A percentile compares a stretch with the other conserved stretches of the same genome.
phyloP scores from a whole-genome alignment of 1,140 invertebrate genomes.

The Ephestia elutella region DNA sequence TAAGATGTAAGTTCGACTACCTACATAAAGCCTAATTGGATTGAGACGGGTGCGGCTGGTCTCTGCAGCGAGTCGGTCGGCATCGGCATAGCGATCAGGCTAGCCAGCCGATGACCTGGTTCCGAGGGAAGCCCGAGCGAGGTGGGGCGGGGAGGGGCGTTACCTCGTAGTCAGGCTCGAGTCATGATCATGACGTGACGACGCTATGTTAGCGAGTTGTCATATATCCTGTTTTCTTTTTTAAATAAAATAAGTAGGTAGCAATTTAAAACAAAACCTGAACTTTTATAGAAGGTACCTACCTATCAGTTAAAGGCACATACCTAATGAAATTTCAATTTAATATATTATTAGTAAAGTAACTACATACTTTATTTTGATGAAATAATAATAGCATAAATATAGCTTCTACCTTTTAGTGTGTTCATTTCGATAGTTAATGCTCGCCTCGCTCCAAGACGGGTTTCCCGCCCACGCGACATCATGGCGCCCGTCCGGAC shows the following conservation, averaged over 20 bases:
- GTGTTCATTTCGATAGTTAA: slow-evolving; percentile 34
- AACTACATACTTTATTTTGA: too few species aligned
- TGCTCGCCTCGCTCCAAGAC: slow-evolving; percentile 51
- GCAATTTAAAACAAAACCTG: too few species aligned
- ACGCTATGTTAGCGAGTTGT: too few species aligned
- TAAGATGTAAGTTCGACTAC: slow-evolving; percentile 19
- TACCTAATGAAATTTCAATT: neutral
- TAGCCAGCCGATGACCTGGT: slow-evolving; percentile 60
- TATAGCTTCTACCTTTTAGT: too few species aligned
- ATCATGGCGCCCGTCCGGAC: slow-evolving; percentile 58
- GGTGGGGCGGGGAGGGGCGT: slow-evolving; percentile 32
- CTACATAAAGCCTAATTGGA: slow-evolving; percentile 35
- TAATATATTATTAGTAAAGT: too few species aligned
- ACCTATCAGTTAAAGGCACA: neutral
- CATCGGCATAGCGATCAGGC: slow-evolving; percentile 41
- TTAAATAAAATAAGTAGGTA: too few species aligned
- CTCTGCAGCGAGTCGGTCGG: slow-evolving; percentile 30
- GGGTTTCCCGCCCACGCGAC: slow-evolving; percentile 72
- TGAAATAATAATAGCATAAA: too few species aligned
- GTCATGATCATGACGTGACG: too few species aligned
- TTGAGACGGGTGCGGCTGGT: slow-evolving; percentile 31
- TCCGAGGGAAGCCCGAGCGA: slow-evolving; percentile 54
- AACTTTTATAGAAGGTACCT: too few species aligned
- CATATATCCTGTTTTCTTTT: too few species aligned
- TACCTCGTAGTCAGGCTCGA: slow-evolving; percentile 4